Base-by-base conservation (phyloP, 1,140 invertebrate genomes). In the Cyphomyrmex costatus region DNA sequence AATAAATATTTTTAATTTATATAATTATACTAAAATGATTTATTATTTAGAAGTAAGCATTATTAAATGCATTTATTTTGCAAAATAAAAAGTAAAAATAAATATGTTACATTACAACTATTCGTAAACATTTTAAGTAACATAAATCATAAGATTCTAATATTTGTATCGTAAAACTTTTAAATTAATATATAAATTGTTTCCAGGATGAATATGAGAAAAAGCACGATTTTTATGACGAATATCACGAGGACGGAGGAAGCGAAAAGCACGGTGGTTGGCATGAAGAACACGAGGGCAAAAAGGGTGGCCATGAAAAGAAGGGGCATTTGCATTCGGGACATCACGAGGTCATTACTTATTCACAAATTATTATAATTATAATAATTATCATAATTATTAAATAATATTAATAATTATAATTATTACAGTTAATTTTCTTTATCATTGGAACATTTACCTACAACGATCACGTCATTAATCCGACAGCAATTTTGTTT, bases 191-290 rank as follows among this genome's bases (percentile, higher is more conserved):
- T 30, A 12, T 24, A 27, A 42, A 53, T 36, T 51, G 10, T 46
- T 19, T 79, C 74, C 74, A 42, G 92, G 96, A 97, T 84, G 97
- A 97, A 88, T 97, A 97, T 89, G 96, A 97, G 86, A 97, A 97
- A 92, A 97, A 96, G 85, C 96, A 97, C 14, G 96, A 97, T 89
- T 97, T 97, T 95, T 97, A 96, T 86, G 97, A 97, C 87, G 97
- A 97, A 91, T 96, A 96, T 87, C 96, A 97, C 53, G 97, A 97
- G 85, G 96, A 96, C 19, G 96, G 95, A 2, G 96, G 96, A n/a
- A 95, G 96, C 76, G 96, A 97, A 86, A 96, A 96, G 87, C 95
- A 97, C 61, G 96, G 96, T 10, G 96, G 95, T 1, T 96, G 96
- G 90, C 95, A 96, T 82, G 92, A 96, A 4, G 94, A 96, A 24